Evolutionary conservation across 2,113 vertebrate genomes (phyloP), one percentile per base, ranked within the genome.

Genomic region (Ovibos moschatus): DNA sequence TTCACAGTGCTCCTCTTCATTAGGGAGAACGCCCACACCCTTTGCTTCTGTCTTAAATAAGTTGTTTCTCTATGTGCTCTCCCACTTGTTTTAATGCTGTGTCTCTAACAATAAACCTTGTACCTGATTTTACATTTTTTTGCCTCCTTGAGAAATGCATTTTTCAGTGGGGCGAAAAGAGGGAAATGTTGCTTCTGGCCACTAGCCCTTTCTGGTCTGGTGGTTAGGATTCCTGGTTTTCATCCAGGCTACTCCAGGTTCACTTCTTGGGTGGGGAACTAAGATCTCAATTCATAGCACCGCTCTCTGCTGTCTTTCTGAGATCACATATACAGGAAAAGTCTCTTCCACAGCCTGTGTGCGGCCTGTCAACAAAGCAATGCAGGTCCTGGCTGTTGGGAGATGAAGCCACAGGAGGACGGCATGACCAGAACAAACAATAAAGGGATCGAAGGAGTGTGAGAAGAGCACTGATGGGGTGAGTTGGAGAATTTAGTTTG

Each of bases 401-500:
- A 53, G 50, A 57, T 2, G 33, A 84, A 58, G 15, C 36, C 6
- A 4, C 14, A 27, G 67, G 57, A 94, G 10, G 27, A 30, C 2
- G 12, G 62, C 30, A 3, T 10, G 62, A 2, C 7, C 7, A 27
- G n/a, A 74, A 11, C 40, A 62, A 8, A 23, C 40, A 12, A 33
- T 8, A 12, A 6, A 19, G 60, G 88, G 57, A 5, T 1, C 10
- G 0, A 12, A 12, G 36, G 16, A 13, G 15, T 16, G 0, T 47
- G 45, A 30, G 50, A 27, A 43, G 86, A 47, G 53, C 33, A 36
- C 7, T 30, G 51, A 5, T 0, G 27, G 0, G 21, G 83, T 0
- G 2, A 13, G 11, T 3, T 43, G 6, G 51, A 45, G 30, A 53
- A 36, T 79, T 64, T n/a, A 16, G 7, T 55, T 58, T 58, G 50